These are phyloP conservation scores for Diogma glabrata DNA, from an alignment of 2,888 invertebrate species.

Conservation along the genomic window DNA sequence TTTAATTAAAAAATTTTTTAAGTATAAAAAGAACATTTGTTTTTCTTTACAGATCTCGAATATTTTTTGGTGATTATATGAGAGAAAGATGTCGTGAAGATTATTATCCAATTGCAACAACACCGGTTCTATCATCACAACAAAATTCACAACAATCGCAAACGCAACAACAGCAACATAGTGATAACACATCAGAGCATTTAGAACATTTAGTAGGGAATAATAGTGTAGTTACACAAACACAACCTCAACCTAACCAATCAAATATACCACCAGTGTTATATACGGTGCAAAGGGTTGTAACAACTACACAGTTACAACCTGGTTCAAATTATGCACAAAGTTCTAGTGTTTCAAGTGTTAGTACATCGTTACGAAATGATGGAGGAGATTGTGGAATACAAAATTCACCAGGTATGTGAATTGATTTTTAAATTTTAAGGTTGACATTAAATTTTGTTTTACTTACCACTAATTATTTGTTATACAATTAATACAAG, in stretches of 20 bases:
- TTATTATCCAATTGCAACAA: constrained; percentile 27
- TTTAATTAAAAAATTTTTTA: too few species aligned
- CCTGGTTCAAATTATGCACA: constrained; percentile 32
- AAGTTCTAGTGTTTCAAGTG: constrained; percentile 35
- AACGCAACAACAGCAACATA: constrained; percentile 15
- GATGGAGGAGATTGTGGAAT: constrained; percentile 24
- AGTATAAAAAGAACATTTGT: too few species aligned
- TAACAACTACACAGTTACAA: constrained; percentile 36
- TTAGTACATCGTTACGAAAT: constrained; percentile 29
- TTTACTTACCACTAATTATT: too few species aligned
- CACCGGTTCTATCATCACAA: constrained; percentile 21
- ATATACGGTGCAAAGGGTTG: constrained; percentile 36
- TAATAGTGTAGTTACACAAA: constrained; percentile 20
- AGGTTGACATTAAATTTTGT: too few species aligned
- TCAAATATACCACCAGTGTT: constrained; percentile 28
- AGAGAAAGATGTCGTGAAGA: constrained; percentile 31
- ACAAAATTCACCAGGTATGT: constrained; percentile 30
- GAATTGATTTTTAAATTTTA: not conserved
- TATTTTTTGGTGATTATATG: constrained; percentile 32
- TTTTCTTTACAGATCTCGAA: constrained; percentile 27
- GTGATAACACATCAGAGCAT: constrained; percentile 21
- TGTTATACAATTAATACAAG: too few species aligned
- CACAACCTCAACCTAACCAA: constrained; percentile 18
- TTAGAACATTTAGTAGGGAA: constrained; percentile 18
- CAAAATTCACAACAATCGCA: constrained; percentile 17